Conservation (phyloP, 2,113 vertebrate genomes). For the Ginglymostoma cirratum region DNA sequence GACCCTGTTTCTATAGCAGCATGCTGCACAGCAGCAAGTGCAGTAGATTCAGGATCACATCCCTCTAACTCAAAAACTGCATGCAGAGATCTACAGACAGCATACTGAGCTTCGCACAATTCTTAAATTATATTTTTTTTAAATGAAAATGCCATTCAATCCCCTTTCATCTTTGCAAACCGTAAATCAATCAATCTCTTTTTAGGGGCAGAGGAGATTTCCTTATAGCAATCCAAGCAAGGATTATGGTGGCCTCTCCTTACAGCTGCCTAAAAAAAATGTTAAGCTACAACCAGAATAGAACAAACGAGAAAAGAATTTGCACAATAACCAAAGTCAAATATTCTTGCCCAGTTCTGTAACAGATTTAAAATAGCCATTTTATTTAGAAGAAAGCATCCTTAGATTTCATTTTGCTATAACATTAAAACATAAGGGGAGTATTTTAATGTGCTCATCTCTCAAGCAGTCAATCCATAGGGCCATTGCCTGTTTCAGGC, state of each 20-base stretch:
- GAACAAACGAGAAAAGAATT: background rate
- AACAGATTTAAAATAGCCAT: background rate
- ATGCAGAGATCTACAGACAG: no score
- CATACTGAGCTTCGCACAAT: background rate
- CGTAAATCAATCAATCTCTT: background rate
- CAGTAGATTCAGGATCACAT: background rate
- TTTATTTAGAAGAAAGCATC: background rate
- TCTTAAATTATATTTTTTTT: background rate
- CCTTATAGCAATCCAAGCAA: background rate
- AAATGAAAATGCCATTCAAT: background rate
- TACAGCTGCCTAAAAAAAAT: background rate
- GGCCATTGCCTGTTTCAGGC: background rate
- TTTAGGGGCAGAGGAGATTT: background rate
- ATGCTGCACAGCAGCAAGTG: background rate
- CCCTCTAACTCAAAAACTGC: background rate
- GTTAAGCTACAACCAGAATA: background rate
- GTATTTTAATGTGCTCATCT: slow-evolving; percentile 24
- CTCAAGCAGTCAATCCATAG: slow-evolving; percentile 23
- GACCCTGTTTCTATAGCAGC: slow-evolving; percentile 32
- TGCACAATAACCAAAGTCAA: background rate
- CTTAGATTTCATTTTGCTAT: background rate
- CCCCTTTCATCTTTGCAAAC: background rate
- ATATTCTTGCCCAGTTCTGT: background rate
- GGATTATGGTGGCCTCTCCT: background rate
- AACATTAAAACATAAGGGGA: background rate